Evolutionary conservation across 1,140 invertebrate genomes (phyloP), one percentile per base, ranked within the genome.

Genomic region (Cydia fagiglandana): DNA sequence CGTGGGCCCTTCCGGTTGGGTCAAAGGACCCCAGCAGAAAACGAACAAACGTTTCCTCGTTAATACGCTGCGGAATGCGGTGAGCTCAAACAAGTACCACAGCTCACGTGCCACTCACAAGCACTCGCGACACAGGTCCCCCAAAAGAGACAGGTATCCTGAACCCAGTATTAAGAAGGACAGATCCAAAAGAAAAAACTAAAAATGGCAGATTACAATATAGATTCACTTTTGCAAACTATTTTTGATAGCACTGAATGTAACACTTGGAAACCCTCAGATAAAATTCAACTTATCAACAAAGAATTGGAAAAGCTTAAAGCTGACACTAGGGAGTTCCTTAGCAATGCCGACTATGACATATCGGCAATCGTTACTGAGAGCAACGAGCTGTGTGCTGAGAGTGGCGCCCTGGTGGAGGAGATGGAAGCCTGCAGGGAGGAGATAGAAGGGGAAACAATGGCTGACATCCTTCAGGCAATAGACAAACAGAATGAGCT

Each of bases 1-100:
- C 73, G 93, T 95, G 78, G 95, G 95, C 17, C 94, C 95, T 7
- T 94, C 94, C 76, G 95, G 94, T 53, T 95, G 94, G 94, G 85
- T 95, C 24, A 95, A 94, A 86, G 86, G 83, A 41, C 93, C 93
- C 9, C 93, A 93, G 78, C 94, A 93, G 77, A 94, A 93, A 80
- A 88, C 95, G 12, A 95, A 95, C 80, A 95, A 95, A 91, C 90
- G 93, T 77, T 95, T 95, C 81, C 89, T 95, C 47, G 91, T 90
- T 34, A 94, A 93, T 66, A 94, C 93, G 2, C 79, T 94, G 4
- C 82, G 89, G 61, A 78, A 93, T 88, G 88, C 89, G 68, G 86
- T 94, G 38, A 89, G 81, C 74, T 93, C 91, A 34, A 94, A 93
- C 78, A 93, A 91, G 66, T 90, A 89, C 75, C 80, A 87, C 64